Percentiles rank a stretch among this genome's conserved stretches.
Conservation (phyloP, 2,888 invertebrate genomes). For the Polymixis lichenea region DNA sequence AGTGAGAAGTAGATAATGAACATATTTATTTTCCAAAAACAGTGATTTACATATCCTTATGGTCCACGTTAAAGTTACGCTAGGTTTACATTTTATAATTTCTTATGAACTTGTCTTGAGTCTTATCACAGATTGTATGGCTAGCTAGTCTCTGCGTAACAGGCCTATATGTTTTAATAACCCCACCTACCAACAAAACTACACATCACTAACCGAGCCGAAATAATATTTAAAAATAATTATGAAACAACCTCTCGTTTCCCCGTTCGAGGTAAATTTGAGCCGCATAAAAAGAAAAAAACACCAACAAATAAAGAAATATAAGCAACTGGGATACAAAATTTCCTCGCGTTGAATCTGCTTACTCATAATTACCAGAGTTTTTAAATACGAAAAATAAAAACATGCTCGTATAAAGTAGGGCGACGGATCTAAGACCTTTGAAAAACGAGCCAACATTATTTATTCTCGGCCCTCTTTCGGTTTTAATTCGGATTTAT, state of each 20-base stretch:
- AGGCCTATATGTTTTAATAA: neutral
- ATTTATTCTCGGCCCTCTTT: slow-evolving; percentile 86
- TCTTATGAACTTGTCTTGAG: too few relatives aligned
- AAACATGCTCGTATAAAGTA: slow-evolving; percentile 83
- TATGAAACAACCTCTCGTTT: slow-evolving; percentile 13
- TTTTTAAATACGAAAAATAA: slow-evolving; percentile 84
- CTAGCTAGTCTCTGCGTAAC: neutral
- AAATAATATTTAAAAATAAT: slow-evolving; percentile 8
- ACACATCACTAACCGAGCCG: slow-evolving; percentile 2
- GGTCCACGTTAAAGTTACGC: neutral
- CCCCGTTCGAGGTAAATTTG: slow-evolving; percentile 32
- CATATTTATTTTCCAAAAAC: neutral
- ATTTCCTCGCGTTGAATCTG: slow-evolving; percentile 75
- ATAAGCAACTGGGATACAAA: slow-evolving; percentile 69
- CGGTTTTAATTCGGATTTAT: slow-evolving; percentile 89
- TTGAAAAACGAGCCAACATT: slow-evolving; percentile 87
- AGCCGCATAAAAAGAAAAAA: slow-evolving; percentile 57
- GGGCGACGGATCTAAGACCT: slow-evolving; percentile 85
- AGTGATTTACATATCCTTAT: neutral
- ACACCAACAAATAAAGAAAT: slow-evolving; percentile 61
- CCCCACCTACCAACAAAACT: neutral
- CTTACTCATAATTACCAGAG: slow-evolving; percentile 86
- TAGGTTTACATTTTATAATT: neutral
- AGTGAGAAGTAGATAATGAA: neutral
- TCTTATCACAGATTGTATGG: neutral